Base-by-base conservation (phyloP, 2,888 invertebrate genomes). In the Cheilosia impressa region DNA sequence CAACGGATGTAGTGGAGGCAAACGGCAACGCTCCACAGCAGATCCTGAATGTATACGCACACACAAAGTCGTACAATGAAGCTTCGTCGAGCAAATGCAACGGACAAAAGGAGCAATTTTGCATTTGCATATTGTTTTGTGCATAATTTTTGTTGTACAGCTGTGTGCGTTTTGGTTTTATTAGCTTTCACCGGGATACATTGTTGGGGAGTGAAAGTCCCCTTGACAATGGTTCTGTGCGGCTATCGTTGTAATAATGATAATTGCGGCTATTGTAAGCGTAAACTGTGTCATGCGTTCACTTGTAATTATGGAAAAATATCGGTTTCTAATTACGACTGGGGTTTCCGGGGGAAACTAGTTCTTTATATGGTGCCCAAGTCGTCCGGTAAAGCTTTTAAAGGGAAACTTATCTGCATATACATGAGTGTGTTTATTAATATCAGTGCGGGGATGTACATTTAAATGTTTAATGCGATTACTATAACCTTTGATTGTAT, bases 261-360 rank as follows among this genome's bases (percentile, higher is more conserved):
- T 78, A 78, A 78, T 78, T 78, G 71, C 71, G 27, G 57, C 63
- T 58, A 79, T 79, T 72, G 71, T 65, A 34, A 52, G 57, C 55
- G 27, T 62, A 71, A 79, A 71, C 71, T 79, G 78, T 79, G 78
- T 71, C 78, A 79, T 65, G 78, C 65, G 50, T 79, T 65, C 24
- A 71, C 50, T 57, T 22, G 41, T 79, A 72, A 79, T 79, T 79
- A 79, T 38, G 38, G 4, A 47, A 78, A 57, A 71, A 34, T 63
- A 63, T 78, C 69, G 62, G 68, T 47, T 65, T 2, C 55, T 65
- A 34, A 75, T 65, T 55, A 75, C 47, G 55, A 34, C 55, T 38
- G 47, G 24, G n/a, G 55, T 47, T 52, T 52, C 24, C 10, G 4
- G 52, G 15, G 17, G 22, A n/a, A 22, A 27, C 27, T 27, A 27